Conservation (phyloP, 2,797 vertebrate genomes). For the Catamblyrhynchus diadema region DNA sequence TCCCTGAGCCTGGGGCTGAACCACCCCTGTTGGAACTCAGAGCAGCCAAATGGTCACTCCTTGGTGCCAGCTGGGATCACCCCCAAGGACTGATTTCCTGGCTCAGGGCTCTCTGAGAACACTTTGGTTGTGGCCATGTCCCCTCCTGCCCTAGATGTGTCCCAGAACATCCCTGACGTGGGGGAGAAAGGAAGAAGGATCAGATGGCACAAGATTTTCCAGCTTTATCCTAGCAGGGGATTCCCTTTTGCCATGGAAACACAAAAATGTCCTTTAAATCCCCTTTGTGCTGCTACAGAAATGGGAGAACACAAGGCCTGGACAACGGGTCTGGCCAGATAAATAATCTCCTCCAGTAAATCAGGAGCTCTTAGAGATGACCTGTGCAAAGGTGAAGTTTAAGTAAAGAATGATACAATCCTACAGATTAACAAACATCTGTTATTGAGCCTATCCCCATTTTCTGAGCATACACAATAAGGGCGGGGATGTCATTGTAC, state of each 20-base stretch:
- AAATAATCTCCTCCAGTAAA: neutral
- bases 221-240: conserved; percentile 27
- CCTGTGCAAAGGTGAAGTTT: neutral
- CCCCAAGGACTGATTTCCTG: conserved; percentile 41
- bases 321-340: neutral
- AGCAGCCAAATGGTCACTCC: conserved; percentile 49
- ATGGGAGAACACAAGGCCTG: neutral
- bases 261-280: neutral
- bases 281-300: neutral
- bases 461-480: neutral
- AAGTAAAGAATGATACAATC: neutral
- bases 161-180: conserved; percentile 3
- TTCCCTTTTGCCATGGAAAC: conserved; percentile 22
- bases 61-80: conserved; percentile 47
- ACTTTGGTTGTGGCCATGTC: neutral
- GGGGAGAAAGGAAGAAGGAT: neutral
- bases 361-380: neutral
- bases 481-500: fast-evolving
- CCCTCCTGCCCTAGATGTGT: conserved; percentile 17
- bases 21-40: neutral
- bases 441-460: neutral
- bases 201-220: neutral
- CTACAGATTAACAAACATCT: neutral
- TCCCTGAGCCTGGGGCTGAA: conserved; percentile 24
- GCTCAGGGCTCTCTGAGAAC: neutral